Percentiles rank a stretch among this genome's conserved stretches.
These are phyloP conservation scores for Luehdorfia chinensis DNA, from an alignment of 1,140 invertebrate genomes.

Conservation along the genomic window DNA sequence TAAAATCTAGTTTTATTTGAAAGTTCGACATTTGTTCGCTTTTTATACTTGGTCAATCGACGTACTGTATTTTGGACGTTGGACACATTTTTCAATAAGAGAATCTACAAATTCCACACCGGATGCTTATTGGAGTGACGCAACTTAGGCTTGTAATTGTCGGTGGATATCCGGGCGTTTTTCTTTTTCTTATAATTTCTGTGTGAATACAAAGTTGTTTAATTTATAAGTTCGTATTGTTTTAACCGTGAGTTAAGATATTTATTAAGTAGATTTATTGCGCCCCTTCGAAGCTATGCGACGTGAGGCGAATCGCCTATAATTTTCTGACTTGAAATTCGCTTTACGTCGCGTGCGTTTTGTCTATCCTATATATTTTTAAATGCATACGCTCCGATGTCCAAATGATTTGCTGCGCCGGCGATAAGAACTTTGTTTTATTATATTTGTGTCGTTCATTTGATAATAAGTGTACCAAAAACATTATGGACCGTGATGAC, in stretches of 20 bases:
- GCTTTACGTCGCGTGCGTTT: slow-evolving; percentile 6
- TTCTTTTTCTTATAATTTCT: slow-evolving; percentile 13
- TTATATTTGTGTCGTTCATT: slow-evolving; percentile 22
- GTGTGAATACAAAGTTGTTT: slow-evolving; percentile 18
- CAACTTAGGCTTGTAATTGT: neutral
- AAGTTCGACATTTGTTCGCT: neutral
- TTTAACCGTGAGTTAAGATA: neutral
- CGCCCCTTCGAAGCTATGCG: neutral
- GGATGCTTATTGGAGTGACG: no score
- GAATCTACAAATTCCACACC: neutral
- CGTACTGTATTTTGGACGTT: neutral
- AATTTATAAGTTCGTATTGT: slow-evolving; percentile 1
- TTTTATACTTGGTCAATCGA: neutral
- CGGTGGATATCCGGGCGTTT: slow-evolving; percentile 30
- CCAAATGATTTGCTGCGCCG: slow-evolving; percentile 18
- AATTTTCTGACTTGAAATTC: neutral
- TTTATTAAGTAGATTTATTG: slow-evolving; percentile 3
- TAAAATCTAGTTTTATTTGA: no score
- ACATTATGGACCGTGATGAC: slow-evolving; percentile 25
- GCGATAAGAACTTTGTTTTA: slow-evolving; percentile 1
- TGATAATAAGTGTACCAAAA: slow-evolving; percentile 68
- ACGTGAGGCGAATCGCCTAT: neutral
- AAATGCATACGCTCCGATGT: slow-evolving; percentile 29
- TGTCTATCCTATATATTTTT: no score
- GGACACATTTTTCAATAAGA: neutral